Conservation (phyloP, 1,140 invertebrate species). For the Lutraria rhynchaena region DNA sequence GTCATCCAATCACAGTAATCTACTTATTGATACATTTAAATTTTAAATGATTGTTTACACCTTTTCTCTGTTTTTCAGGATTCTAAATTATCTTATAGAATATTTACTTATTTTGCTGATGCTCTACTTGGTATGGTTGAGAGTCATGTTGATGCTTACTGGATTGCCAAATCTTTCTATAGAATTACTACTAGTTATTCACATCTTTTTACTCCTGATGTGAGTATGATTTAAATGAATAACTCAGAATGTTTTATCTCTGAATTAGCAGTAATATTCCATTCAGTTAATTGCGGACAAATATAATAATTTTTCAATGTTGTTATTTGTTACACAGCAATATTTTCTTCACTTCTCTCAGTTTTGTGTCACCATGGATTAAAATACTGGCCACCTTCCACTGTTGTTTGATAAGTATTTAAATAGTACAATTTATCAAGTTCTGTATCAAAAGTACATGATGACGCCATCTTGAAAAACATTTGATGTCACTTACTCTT, state of each 20-base stretch:
- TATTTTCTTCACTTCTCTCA: background rate
- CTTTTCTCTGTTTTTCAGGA: too few relatives aligned
- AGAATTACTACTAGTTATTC: slow-evolving; percentile 81
- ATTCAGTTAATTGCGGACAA: background rate
- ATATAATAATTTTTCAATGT: background rate
- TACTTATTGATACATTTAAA: too few relatives aligned
- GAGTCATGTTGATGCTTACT: slow-evolving; percentile 89
- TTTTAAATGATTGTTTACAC: too few relatives aligned
- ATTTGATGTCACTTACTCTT: background rate
- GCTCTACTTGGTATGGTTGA: slow-evolving; percentile 88
- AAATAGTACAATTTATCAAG: too few relatives aligned
- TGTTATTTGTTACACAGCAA: background rate
- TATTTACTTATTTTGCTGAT: slow-evolving; percentile 83
- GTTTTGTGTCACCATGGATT: background rate
- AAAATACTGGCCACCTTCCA: too few relatives aligned
- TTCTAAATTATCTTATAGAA: too few relatives aligned
- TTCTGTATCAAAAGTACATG: too few relatives aligned
- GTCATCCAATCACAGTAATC: too few relatives aligned
- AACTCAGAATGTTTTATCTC: background rate
- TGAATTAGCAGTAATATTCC: background rate
- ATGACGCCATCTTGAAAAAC: too few relatives aligned
- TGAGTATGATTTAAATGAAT: background rate
- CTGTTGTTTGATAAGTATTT: too few relatives aligned
- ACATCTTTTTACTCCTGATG: background rate
- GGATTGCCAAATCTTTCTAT: slow-evolving; percentile 89